Base-by-base conservation (phyloP, 2,113 vertebrate genomes). In the Siniperca chuatsi region DNA sequence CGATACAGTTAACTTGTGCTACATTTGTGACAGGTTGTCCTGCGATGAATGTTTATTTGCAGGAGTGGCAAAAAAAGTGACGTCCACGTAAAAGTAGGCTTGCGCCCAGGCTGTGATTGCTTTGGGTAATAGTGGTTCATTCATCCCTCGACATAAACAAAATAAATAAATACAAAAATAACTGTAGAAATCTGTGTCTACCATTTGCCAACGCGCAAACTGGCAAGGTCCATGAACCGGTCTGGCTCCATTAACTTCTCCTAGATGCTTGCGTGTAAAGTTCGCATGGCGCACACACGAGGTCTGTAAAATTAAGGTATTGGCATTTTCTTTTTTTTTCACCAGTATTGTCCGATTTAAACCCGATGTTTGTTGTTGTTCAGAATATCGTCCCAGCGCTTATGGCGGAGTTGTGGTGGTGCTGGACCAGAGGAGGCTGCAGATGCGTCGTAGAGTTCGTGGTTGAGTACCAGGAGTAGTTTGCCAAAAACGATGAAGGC, bases 381-480 rank as follows among this genome's bases (percentile, higher is more conserved):
- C 96, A 99, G 95, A 97, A 99, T 94, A 99, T 97, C 55, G 97
- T 96, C 92, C 97, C 97, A 20, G 97, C 96, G 90, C 95, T 97
- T 88, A 98, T 92, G 11, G 96, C 94, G 55, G 97, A 92, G 93
- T 93, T 97, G 81, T 96, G 96, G 10, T 97, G 96, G 78, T 97
- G 98, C 82, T 96, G 96, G 57, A 97, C 93, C 71, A 97, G 95
- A 57, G 96, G 92, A 25, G 97, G 90, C 84, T 97, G 97, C 86
- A 98, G 95, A 91, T 98, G 97, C 46, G 96, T 89, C 2, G 96
- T 81, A 74, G 96, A 95, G 93, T 94, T 96, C 72, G 97, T 96
- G 37, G 95, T 94, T 71, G 97, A 97, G 85, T 98, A 99, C 98
- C 98, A 99, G 46, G 97, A 96, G 90, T 99, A 99, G 95, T 96